Evolutionary conservation across 2,797 vertebrate species (phyloP), one percentile per base, ranked within the genome.

Genomic region (Pangasius mekongensis): DNA sequence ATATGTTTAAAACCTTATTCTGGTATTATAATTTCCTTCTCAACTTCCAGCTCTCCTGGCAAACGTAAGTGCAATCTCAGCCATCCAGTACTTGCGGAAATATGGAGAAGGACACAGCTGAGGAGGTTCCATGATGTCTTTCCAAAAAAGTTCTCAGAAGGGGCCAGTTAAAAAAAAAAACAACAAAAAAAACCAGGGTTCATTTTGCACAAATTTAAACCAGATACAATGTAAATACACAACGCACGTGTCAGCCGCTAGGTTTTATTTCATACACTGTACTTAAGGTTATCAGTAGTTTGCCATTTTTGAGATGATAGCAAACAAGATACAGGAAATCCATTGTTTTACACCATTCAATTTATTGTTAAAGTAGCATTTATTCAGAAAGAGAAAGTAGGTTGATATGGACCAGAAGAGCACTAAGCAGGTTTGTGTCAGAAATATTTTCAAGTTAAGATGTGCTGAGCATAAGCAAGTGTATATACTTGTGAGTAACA

Each of bases 1-100:
- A 82, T 86, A 87, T 64, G 36, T 58, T 76, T 76, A 47, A 52
- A 36, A 86, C 71, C 80, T 54, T 87, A 83, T 87, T 91, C 36
- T 62, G 84, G 62, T 85, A 84, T 88, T 76, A 85, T 73, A 7
- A 64, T 39, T 39, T 58, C 52, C n/a, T 78, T 66, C 9, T 89
- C 69, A 89, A 82, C 89, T 91, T 95, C 24, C 94, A 99, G 98
- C 97, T 94, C 94, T 99, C 89, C 95, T 99, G 91, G 98, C 98
- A 14, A 98, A 98, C 73, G 94, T 99, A 16, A 99, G 98, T n/a
- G 97, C 98, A 0, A 93, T 99, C 24, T 99, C 98, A 0, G 98
- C 98, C 64, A 99, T 99, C 95, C 97, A 96, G 91, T 99, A 98
- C 94, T 96, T 99, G 95, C 95, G 98, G 85, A 93, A 94, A 73